Conservation (phyloP, 2,888 invertebrate species). For the Diarsia mendica region DNA sequence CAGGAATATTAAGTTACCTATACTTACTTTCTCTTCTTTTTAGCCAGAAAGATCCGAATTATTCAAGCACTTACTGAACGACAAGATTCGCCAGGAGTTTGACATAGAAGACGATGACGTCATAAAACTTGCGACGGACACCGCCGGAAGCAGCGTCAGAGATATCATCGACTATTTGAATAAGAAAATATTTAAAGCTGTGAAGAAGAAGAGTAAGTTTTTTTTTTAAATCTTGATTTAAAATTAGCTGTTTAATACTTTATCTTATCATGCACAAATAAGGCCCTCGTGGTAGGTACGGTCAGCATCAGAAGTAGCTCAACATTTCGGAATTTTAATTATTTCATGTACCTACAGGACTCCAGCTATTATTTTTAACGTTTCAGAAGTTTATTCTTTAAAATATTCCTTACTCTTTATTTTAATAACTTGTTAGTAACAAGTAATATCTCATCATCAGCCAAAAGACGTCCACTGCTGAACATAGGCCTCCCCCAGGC, state of each 20-base stretch:
- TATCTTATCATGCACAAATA: background rate
- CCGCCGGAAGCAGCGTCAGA: conserved; percentile 93
- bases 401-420: too few species aligned
- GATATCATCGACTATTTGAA: conserved; percentile 93
- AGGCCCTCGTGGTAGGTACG: too few species aligned
- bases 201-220: conserved; percentile 91
- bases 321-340: too few species aligned
- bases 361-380: too few species aligned
- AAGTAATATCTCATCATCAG: too few species aligned
- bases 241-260: background rate
- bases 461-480: too few species aligned
- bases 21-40: conserved; percentile 45
- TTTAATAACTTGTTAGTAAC: too few species aligned
- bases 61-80: conserved; percentile 91
- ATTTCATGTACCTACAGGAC: too few species aligned
- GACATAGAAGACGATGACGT: conserved; percentile 89
- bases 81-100: conserved; percentile 85
- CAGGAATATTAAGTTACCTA: background rate
- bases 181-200: conserved; percentile 93
- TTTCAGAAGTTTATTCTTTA: too few species aligned
- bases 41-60: conserved; percentile 92
- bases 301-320: too few species aligned
- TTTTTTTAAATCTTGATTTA: background rate
- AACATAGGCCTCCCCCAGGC: too few species aligned
- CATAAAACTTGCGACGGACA: conserved; percentile 91